Evolutionary conservation across 2,797 vertebrate genomes (phyloP).

Genomic region (Cynodonichthys magdalenae): DNA sequence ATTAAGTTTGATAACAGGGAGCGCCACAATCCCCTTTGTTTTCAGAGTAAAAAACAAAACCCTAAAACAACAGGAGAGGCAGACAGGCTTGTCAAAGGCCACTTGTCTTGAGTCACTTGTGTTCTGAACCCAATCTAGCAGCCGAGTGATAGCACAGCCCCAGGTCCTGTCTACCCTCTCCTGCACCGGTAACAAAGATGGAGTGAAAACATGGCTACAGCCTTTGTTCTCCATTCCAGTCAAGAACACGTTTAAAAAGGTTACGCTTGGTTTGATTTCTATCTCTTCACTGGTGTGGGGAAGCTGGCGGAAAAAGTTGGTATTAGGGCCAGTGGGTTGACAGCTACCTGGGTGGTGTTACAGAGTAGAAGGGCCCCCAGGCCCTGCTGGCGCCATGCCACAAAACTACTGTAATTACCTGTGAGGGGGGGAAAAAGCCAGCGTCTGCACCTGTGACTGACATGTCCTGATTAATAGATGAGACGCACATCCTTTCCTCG

Average conservation of each 20-base stretch:
- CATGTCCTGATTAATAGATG: constrained; percentile 75
- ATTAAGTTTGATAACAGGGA: constrained; percentile 9
- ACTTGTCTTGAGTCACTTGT: constrained; percentile 51
- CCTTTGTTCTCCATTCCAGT: constrained; percentile 64
- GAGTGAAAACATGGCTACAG: constrained; percentile 58
- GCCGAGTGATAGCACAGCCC: constrained; percentile 51
- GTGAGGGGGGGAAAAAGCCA: constrained; percentile 33
- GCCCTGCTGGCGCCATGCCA: constrained; percentile 70
- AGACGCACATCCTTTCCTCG: constrained; percentile 53
- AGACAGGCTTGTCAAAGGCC: constrained; percentile 55
- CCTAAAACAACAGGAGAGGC: constrained; percentile 35
- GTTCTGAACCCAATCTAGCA: constrained; percentile 68
- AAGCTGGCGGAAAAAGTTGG: constrained; percentile 53
- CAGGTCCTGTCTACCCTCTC: constrained; percentile 49
- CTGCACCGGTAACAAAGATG: constrained; percentile 53
- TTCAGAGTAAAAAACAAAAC: constrained; percentile 5
- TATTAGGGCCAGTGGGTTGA: constrained; percentile 65
- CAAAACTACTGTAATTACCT: constrained; percentile 78
- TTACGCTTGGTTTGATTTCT: constrained; percentile 74
- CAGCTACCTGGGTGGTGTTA: constrained; percentile 77
- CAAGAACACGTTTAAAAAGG: constrained; percentile 69
- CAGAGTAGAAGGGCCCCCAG: constrained; percentile 60
- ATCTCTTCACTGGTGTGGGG: constrained; percentile 57
- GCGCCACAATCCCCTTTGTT: constrained; percentile 26
- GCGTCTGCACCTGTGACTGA: constrained; percentile 74